Evolutionary conservation across 2,113 vertebrate species (phyloP).

Genomic region (Laticauda colubrina): DNA sequence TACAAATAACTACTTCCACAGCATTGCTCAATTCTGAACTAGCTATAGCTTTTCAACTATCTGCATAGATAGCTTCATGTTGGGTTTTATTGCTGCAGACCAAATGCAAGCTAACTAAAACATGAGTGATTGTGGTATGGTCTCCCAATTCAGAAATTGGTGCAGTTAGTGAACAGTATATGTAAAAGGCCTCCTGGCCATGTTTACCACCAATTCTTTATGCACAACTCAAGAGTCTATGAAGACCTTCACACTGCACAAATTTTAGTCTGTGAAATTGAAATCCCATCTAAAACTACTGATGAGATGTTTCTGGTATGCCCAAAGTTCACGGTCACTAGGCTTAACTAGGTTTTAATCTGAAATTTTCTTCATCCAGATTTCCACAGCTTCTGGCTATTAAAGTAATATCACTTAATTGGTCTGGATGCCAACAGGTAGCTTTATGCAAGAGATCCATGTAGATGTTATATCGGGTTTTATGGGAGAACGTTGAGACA

Average conservation of each 20-base stretch:
- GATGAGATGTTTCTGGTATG: background rate
- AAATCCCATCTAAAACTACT: background rate
- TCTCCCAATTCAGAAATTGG: background rate
- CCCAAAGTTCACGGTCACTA: background rate
- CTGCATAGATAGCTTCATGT: background rate
- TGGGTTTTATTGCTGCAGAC: background rate
- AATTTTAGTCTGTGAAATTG: background rate
- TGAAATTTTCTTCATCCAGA: background rate
- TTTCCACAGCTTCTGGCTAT: background rate
- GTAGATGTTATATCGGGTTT: background rate
- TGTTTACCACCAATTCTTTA: background rate
- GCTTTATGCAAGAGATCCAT: background rate
- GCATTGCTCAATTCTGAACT: background rate
- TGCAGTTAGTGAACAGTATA: background rate
- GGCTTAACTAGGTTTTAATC: background rate
- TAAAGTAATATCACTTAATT: background rate
- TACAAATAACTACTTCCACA: background rate
- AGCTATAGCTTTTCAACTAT: background rate
- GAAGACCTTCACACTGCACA: background rate
- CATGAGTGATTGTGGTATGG: background rate
- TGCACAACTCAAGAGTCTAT: background rate
- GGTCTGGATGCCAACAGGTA: background rate
- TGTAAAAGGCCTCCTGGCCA: background rate
- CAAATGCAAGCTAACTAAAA: background rate
- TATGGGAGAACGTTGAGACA: background rate